Base-by-base conservation (phyloP, 2,113 vertebrate species). In the Prunella himalayana region DNA sequence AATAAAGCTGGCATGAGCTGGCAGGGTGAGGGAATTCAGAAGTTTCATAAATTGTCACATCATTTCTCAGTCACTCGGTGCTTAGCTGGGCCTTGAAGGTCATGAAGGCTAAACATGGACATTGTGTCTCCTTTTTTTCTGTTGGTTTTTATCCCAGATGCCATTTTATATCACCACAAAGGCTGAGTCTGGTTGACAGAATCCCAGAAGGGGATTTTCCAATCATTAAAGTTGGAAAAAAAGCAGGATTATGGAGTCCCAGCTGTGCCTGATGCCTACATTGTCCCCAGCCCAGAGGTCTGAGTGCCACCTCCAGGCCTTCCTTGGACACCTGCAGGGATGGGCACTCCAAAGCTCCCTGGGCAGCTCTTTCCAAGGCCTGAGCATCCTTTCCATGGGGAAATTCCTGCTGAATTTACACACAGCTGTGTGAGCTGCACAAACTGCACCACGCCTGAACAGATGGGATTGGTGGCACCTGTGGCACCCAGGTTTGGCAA, bases 321-420 rank as follows among this genome's bases (percentile, higher is more conserved):
- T 41, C 41, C 41, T 41, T 41, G 13, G 6, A n/a, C 61, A 53
- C 45, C 45, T 53, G 1, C 78, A 75, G 78, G 61, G 86, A 21
- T 47, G 70, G 30, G 24, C 0, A 68, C 54, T 68, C 1, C 87
- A 61, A 15, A 45, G 1, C 78, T 19, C 39, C 45, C 70, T 75
- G 78, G 45, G 53, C 39, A 75, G 86, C 28, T 0, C 51, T 0
- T 73, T 0, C 33, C 51, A 59, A 59, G 4, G 15, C 33, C 20
- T 60, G 5, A 15, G 0, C 39, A 0, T 39, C 39, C 45, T 60
- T 60, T 21, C 44, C 69, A 66, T 2, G 45, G 0, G 1, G 3
- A 61, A 89, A 47, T 61, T 54, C 11, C 53, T 2, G 16, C 47
- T 19, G 47, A 18, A 35, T 76, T 68, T 15, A 1, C 8, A 5